Conservation (phyloP, 2,888 invertebrate species). For the Molorchus minor region DNA sequence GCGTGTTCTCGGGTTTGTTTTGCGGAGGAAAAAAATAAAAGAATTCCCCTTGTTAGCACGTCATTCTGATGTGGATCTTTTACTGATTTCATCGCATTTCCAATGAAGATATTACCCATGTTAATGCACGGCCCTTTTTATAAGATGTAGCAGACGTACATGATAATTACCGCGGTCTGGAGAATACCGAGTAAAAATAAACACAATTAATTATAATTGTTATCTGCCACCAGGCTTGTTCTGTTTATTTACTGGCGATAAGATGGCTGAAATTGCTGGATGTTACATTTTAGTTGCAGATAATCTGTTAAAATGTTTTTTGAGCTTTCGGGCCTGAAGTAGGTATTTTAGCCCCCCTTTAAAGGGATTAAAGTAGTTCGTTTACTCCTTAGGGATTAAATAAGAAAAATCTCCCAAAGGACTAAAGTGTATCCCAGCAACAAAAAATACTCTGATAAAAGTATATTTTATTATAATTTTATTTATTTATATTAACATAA, state of each 20-base stretch:
- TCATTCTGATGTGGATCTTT: constrained; percentile 37
- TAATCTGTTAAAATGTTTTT: too few relatives aligned
- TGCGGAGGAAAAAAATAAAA: constrained; percentile 32
- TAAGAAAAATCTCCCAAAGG: too few relatives aligned
- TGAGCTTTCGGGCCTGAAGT: too few relatives aligned
- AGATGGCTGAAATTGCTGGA: too few relatives aligned
- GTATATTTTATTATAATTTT: too few relatives aligned
- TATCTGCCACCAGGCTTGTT: background rate
- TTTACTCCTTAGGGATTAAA: too few relatives aligned
- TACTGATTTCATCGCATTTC: constrained; percentile 37
- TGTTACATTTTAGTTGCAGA: too few relatives aligned
- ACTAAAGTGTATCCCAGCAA: too few relatives aligned
- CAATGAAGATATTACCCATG: constrained; percentile 46
- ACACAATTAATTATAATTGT: background rate
- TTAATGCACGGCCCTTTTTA: constrained; percentile 5
- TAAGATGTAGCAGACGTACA: background rate
- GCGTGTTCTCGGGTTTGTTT: constrained; percentile 47
- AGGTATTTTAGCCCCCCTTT: too few relatives aligned
- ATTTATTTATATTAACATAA: too few relatives aligned
- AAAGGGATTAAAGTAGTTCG: too few relatives aligned
- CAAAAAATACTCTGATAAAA: too few relatives aligned
- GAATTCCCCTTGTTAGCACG: constrained; percentile 49
- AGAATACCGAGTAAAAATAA: background rate
- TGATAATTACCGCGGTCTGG: background rate
- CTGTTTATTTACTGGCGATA: background rate